Conservation (phyloP, 2,888 invertebrate species). For the Encarsia formosa region DNA sequence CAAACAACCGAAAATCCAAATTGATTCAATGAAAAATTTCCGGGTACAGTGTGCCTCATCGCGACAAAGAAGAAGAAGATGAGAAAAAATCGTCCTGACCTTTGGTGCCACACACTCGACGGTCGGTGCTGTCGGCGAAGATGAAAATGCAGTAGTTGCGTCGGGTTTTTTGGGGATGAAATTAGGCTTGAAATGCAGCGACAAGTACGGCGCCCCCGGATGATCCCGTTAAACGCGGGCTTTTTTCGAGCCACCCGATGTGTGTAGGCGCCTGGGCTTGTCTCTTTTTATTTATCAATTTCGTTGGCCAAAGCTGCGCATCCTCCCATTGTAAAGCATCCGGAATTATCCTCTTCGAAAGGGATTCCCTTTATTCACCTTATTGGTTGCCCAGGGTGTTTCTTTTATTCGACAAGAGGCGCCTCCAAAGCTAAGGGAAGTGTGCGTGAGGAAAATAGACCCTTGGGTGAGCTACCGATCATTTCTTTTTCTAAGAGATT, state of each 20-base stretch:
- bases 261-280: conserved; percentile 1
- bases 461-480: no score
- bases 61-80: no score
- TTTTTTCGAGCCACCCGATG: background rate
- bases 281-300: conserved; percentile 26
- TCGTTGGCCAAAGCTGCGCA: conserved; percentile 33
- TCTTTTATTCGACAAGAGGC: no score
- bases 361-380: background rate
- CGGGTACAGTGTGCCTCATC: background rate
- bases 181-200: conserved; percentile 47
- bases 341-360: conserved; percentile 34
- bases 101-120: background rate
- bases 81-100: no score
- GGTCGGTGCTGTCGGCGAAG: background rate
- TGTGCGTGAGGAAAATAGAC: no score
- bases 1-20: no score
- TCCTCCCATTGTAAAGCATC: conserved; percentile 40
- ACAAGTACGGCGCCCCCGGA: conserved; percentile 31
- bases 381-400: no score
- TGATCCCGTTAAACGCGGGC: conserved; percentile 50
- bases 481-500: no score
- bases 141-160: background rate
- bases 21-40: no score
- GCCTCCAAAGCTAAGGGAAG: no score
- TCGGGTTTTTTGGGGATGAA: conserved; percentile 43